Evolutionary conservation across 1,140 invertebrate species (phyloP), one percentile per base, ranked within the genome.

Genomic region (Zaprionus camerounensis): DNA sequence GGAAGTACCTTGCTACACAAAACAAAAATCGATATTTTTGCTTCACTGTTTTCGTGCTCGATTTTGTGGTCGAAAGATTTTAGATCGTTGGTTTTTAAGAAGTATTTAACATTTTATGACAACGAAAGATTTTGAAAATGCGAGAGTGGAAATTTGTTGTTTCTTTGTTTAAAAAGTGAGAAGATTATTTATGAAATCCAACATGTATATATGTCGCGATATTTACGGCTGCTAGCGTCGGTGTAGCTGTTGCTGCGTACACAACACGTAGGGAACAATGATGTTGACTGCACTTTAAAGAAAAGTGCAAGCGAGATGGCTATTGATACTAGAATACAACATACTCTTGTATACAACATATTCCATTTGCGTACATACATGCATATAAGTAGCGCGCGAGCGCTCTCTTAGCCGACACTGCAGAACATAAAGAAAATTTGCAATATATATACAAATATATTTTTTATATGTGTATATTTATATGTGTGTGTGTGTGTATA

Each of bases 221-320:
- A 56, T 59, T 11, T 55, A 66, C 46, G 22, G 44, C 55, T 70
- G n/a, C 26, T 64, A 53, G 53, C 61, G 31, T 68, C 55, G n/a
- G 22, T 77, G 70, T 68, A 61, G 75, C 75, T 73, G 58, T 67
- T 72, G 75, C 75, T 77, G 71, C 75, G 51, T 64, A 73, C 58
- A 73, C 58, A 73, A 73, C 34, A 67, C 51, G 24, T 77, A 63
- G 64, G 15, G 38, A 72, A 44, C 41, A 51, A 67, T 31, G 26
- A 77, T 77, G 44, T 56, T 65, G 69, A 66, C 41, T 59, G 59
- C 36, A 58, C 41, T 72, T 34, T 51, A 55, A 53, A 58, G 34
- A 53, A 68, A 75, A 76, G 76, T 76, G 76, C 62, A 70, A 78
- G 71, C 62, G 76, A 71, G 76, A 78, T 78, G 62, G 66, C 64